Conservation (phyloP, 2,888 invertebrate genomes). For the Sphaeridia pumilis region DNA sequence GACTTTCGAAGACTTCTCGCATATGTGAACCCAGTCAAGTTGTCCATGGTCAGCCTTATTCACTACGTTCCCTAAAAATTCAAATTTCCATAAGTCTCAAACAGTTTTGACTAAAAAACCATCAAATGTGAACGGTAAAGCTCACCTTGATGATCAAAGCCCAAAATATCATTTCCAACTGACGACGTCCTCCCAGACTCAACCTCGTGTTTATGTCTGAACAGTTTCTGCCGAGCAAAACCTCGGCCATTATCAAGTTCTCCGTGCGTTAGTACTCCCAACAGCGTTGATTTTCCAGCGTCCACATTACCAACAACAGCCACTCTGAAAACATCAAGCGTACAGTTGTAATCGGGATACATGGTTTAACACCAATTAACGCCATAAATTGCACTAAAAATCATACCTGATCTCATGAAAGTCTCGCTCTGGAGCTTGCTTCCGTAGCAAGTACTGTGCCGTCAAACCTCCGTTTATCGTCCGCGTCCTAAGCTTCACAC, state of each 20-base stretch:
- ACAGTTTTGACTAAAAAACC: background rate
- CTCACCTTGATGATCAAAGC: conserved; percentile 80
- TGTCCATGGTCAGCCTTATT: conserved; percentile 94
- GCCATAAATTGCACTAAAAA: no score
- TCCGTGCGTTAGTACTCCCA: conserved; percentile 95
- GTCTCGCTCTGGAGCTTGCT: conserved; percentile 69
- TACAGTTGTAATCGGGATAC: no score
- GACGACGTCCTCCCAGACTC: conserved; percentile 96
- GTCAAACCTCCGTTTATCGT: conserved; percentile 58
- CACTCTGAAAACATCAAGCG: conserved; percentile 58
- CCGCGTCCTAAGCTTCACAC: conserved; percentile 71
- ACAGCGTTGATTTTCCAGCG: conserved; percentile 93
- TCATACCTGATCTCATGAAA: conserved; percentile 91
- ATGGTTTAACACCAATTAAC: no score
- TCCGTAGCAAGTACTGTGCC: conserved; percentile 78
- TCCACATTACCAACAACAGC: conserved; percentile 99
- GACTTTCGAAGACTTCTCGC: conserved; percentile 92
- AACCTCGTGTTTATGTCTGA: conserved; percentile 97
- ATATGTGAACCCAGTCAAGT: conserved; percentile 98
- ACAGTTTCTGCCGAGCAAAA: conserved; percentile 57
- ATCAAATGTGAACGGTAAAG: conserved; percentile 5
- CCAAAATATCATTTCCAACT: conserved; percentile 98
- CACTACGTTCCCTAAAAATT: conserved; percentile 64
- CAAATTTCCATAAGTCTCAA: conserved; percentile 3
- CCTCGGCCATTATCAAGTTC: conserved; percentile 96